A percentile compares a stretch with the other conserved stretches of the same genome.
These are phyloP conservation scores for Drosophila histrio DNA, from an alignment of 2,888 invertebrate species.

Conservation along the genomic window DNA sequence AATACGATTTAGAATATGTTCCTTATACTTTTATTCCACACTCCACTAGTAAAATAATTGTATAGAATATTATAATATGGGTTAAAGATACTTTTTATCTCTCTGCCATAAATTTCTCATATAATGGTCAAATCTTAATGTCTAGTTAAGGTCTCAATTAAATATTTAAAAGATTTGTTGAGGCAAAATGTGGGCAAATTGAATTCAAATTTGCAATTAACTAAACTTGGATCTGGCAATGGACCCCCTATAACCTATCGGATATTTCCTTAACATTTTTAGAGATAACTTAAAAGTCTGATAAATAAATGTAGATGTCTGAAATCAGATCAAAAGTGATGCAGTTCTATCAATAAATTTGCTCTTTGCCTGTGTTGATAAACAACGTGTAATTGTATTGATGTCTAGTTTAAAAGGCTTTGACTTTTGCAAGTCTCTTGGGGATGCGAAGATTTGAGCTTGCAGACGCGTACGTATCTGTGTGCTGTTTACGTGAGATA, in stretches of 20 bases:
- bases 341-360: not conserved
- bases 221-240: too few species aligned
- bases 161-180: too few species aligned
- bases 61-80: not conserved
- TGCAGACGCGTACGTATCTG: not conserved
- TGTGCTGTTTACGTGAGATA: conserved; percentile 3
- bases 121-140: not conserved
- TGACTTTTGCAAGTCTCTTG: not conserved
- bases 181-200: too few species aligned
- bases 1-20: not conserved
- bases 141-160: not conserved
- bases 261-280: too few species aligned
- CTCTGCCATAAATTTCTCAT: not conserved
- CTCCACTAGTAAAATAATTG: too few species aligned
- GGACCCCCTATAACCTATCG: too few species aligned
- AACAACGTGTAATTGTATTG: not conserved
- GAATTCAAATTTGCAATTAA: too few species aligned
- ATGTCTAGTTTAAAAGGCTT: not conserved
- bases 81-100: not conserved
- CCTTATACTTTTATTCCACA: not conserved
- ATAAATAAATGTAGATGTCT: not conserved
- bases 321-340: not conserved
- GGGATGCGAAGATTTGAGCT: not conserved
- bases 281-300: too few species aligned
- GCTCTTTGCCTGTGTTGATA: too few species aligned